phyloP scores from a whole-genome alignment of 2,113 vertebrate genomes.

The Choloepus hoffmanni region DNA sequence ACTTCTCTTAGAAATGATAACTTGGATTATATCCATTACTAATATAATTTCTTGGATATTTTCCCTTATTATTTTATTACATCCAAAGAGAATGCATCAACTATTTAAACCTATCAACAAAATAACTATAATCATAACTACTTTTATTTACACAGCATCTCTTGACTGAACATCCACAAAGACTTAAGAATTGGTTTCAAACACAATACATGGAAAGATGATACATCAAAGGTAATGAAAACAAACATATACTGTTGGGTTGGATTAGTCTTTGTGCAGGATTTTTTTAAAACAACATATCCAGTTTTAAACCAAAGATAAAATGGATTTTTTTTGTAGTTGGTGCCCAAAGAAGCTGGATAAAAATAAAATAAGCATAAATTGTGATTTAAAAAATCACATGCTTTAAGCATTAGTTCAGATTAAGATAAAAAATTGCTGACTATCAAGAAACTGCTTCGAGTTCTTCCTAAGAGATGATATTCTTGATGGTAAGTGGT shows the following conservation, averaged over 20 bases:
- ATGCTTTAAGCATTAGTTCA: neutral
- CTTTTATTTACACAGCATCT: constrained; percentile 25
- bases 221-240: neutral
- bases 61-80: constrained; percentile 47
- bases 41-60: constrained; percentile 69
- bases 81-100: constrained; percentile 55
- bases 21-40: constrained; percentile 51
- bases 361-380: neutral
- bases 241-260: neutral
- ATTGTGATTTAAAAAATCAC: neutral
- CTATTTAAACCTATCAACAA: neutral
- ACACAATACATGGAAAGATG: neutral
- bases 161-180: neutral
- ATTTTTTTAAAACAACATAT: neutral
- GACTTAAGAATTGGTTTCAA: constrained; percentile 41
- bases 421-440: neutral
- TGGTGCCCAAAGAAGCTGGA: neutral
- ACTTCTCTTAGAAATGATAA: constrained; percentile 70
- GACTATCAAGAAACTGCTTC: neutral
- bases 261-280: neutral
- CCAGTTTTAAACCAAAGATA: neutral
- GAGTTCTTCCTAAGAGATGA: neutral
- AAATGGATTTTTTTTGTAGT: neutral
- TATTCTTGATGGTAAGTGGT: neutral
- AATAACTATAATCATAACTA: constrained; percentile 25